Base-by-base conservation (phyloP, 2,888 invertebrate species). In the Eugnorisma glareosa region DNA sequence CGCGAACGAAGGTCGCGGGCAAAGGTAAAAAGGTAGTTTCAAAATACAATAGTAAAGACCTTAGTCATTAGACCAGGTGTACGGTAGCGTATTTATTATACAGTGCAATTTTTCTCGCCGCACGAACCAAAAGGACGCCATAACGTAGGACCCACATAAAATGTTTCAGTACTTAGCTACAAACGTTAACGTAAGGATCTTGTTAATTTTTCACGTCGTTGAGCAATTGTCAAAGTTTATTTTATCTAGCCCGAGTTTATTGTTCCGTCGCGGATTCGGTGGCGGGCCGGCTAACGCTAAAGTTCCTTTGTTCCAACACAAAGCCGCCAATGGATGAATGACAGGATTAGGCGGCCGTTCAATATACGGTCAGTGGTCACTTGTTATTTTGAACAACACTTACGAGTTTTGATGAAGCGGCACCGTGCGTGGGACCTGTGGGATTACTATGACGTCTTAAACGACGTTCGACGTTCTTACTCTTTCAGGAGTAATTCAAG, bases 141-240 rank as follows among this genome's bases (percentile, higher is more conserved):
- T 78, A 82, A 77, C 67, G 57, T 67, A 51, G 51, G 31, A 67
- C 61, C 31, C 75, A 82, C 75, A 82, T 75, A 79, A 68, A 77
- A 79, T 75, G 77, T 76, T 82, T 80, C 78, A 86, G 77, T 82
- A 70, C 77, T 76, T 82, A 84, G 82, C 77, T 71, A 75, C 61
- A 69, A 63, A 35, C 82, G 72, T 84, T 84, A 85, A 73, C 77
- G 73, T 81, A 40, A 81, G 79, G 79, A 76, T 70, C 88, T 81
- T 86, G 88, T 89, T 86, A 80, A 86, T 89, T 86, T 85, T 86
- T 81, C 86, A 84, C 81, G 61, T 88, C 82, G 83, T 84, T 84
- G 82, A 79, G 70, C 84, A 84, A 88, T 86, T 85, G 77, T 82
- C 73, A 83, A 84, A 83, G 83, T 86, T 89, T 86, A 81, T 84